Conservation (phyloP, 2,113 vertebrate species). For the Dipodomys merriami region DNA sequence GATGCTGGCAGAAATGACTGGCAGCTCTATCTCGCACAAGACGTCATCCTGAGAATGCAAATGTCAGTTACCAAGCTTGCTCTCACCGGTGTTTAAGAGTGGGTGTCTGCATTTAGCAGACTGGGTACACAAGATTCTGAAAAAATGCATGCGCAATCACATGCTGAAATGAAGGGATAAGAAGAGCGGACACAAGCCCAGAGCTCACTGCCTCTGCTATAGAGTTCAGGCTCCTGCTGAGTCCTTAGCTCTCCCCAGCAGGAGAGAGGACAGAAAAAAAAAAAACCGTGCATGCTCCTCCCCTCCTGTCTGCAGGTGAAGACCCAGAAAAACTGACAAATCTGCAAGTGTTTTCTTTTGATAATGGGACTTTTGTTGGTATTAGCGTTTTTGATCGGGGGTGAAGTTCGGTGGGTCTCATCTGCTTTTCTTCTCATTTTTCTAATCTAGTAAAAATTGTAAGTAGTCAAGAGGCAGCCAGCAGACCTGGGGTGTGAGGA, state of each 20-base stretch:
- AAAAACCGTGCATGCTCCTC: not conserved
- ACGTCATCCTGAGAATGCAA: constrained; percentile 77
- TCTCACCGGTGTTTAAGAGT: constrained; percentile 72
- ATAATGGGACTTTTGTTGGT: not conserved
- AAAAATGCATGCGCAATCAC: constrained; percentile 76
- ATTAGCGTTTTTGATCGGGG: not conserved
- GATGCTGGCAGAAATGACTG: constrained; percentile 79
- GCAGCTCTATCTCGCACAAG: constrained; percentile 75
- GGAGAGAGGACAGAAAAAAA: not conserved
- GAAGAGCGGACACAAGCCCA: constrained; percentile 45
- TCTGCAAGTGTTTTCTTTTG: not conserved
- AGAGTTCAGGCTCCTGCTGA: not conserved
- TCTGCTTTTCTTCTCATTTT: not conserved
- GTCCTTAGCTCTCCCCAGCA: not conserved
- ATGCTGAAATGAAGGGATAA: constrained; percentile 58
- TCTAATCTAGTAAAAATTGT: not conserved
- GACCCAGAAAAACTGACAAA: not conserved
- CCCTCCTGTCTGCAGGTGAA: not conserved
- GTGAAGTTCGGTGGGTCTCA: not conserved
- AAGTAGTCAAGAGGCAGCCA: not conserved
- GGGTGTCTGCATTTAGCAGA: constrained; percentile 76
- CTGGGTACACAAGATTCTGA: constrained; percentile 75
- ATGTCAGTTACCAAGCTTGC: constrained; percentile 77
- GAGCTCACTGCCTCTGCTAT: constrained; percentile 42
- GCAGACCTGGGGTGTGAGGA: too few species aligned